A percentile compares a stretch with the other conserved stretches of the same genome.
phyloP scores from a whole-genome alignment of 1,140 invertebrate genomes.

The Liolophura sinensis region DNA sequence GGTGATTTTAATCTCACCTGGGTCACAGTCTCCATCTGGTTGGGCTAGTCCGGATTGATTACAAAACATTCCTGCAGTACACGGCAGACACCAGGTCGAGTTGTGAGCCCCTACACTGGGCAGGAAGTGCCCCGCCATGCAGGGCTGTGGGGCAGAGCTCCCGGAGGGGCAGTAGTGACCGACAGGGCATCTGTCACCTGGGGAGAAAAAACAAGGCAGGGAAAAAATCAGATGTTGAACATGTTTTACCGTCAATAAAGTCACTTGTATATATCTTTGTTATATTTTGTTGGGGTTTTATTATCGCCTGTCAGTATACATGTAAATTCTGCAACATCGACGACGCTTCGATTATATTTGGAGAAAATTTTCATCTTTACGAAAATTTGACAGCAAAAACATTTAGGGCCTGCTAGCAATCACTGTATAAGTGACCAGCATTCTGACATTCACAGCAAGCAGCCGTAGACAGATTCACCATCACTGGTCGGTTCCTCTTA shows the following conservation, averaged over 20 bases:
- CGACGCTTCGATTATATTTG: too few species aligned
- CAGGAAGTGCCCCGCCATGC: constrained; percentile 43
- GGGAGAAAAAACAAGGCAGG: constrained; percentile 6
- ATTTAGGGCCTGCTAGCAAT: too few species aligned
- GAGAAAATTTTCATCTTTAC: too few species aligned
- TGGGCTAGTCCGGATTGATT: constrained; percentile 35
- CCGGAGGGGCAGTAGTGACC: constrained; percentile 45
- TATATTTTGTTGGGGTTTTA: too few species aligned
- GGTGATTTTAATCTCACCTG: constrained; percentile 28
- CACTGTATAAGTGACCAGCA: too few species aligned
- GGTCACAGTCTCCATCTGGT: constrained; percentile 39
- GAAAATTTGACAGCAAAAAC: too few species aligned
- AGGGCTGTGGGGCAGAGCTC: constrained; percentile 31
- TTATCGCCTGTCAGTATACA: too few species aligned
- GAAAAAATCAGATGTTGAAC: neutral
- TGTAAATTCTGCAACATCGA: too few species aligned
- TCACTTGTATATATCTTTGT: too few species aligned
- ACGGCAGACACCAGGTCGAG: constrained; percentile 38
- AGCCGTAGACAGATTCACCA: too few species aligned
- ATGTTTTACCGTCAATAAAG: neutral
- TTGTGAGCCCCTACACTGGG: constrained; percentile 41
- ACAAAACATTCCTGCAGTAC: constrained; percentile 49
- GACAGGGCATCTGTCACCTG: constrained; percentile 43
- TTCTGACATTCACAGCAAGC: too few species aligned
- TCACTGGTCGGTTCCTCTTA: too few species aligned